Base-by-base conservation (phyloP, 2,113 vertebrate species). In the Ceyx cyanopectus region DNA sequence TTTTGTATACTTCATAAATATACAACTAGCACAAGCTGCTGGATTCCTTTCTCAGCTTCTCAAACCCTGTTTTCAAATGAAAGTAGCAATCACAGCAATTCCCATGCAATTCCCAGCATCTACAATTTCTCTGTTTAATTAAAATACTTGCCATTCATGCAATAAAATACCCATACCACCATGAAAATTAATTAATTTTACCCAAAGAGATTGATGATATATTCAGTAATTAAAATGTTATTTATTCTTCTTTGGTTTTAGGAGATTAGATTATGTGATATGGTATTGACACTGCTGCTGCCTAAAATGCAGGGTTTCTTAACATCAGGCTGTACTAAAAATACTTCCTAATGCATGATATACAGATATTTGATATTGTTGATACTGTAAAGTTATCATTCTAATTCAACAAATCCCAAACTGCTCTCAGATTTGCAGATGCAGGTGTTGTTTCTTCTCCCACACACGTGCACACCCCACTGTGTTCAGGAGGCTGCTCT, bases 111-210 rank as follows among this genome's bases (percentile, higher is more conserved):
- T 98, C 97, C 92, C 87, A 66, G 89, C 95, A 97, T 77, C 94
- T 97, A 90, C 97, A 95, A 90, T 85, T 66, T 97, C 90, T 92
- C 81, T 90, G 72, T 97, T 98, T 97, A 97, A 98, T 98, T 98
- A 98, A 98, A 98, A 97, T 96, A 93, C 90, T 95, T 97, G 53
- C 34, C 32, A 11, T 68, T 91, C 72, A 70, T 94, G 94, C 62
- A 90, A 93, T 84, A 85, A 95, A 97, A 96, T 95, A 94, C 68
- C 91, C 89, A 76, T 92, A 85, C 93, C 50, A 29, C 85, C 93
- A 94, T 98, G 97, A 98, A 96, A 97, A 97, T 97, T 95, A 97
- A 98, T 97, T 97, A 97, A 88, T 90, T 97, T 97, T 91, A 77
- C 81, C 70, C 81, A 93, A 95, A 91, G 84, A 89, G 74, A 93